These are phyloP conservation scores for Pangasius krempfi DNA, from an alignment of 2,797 vertebrate genomes.

Conservation along the genomic window DNA sequence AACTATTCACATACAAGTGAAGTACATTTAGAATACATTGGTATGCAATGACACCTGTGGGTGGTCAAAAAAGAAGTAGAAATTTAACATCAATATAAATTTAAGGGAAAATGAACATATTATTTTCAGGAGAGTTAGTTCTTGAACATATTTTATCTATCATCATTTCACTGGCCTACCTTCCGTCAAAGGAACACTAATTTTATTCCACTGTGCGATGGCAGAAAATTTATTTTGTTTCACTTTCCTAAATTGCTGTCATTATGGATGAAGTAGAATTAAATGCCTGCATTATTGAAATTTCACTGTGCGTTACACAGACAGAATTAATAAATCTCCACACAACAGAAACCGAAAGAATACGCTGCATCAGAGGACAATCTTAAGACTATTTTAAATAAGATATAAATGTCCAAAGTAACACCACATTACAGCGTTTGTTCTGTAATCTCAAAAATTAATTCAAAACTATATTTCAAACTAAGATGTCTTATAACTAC, in stretches of 20 bases:
- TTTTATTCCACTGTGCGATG: neutral
- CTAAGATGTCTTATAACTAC: neutral
- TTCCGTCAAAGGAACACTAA: neutral
- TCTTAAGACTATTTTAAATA: neutral
- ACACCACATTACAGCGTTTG: neutral
- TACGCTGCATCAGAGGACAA: neutral
- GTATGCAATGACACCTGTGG: neutral
- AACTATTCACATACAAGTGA: neutral
- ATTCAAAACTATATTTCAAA: neutral
- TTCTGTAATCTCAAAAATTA: neutral
- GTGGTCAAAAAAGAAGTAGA: neutral
- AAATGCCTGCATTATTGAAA: neutral
- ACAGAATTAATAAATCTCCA: neutral
- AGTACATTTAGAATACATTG: neutral
- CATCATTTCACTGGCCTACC: neutral
- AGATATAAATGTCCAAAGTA: neutral
- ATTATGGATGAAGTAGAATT: conserved; percentile 18
- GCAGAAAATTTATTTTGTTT: neutral
- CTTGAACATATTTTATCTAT: neutral
- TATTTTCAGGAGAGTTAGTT: neutral
- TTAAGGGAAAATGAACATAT: neutral
- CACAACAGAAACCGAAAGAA: neutral
- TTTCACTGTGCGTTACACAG: neutral
- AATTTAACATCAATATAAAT: neutral
- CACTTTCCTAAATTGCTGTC: conserved; percentile 13